Base-by-base conservation (phyloP, 2,797 vertebrate genomes). In the Poeciliopsis presidionis region DNA sequence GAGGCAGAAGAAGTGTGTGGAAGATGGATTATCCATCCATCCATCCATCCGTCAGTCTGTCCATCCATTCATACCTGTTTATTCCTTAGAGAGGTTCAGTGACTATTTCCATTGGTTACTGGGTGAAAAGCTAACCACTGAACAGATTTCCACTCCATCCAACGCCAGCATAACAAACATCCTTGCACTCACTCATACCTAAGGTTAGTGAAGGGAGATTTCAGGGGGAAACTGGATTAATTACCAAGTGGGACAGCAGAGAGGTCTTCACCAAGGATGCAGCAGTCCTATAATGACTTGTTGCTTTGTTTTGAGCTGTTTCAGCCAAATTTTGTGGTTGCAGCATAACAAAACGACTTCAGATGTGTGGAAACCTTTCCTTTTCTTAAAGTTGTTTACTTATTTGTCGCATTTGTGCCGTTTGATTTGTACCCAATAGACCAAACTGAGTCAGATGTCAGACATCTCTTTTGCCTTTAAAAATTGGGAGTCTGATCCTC, bases 401-500 rank as follows among this genome's bases (percentile, higher is more conserved):
- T 79, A 30, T 16, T 67, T 72, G 47, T 51, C 9, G n/a, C 51
- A 43, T 43, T 13, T 73, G 46, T 72, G 45, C 11, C 22, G 33
- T 57, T 69, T 69, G 65, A 11, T 43, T 69, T 69, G 12, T 69
- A 69, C 39, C n/a, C 36, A 75, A 57, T 67, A 5, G 74, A 45
- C 33, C 39, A 51, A n/a, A 47, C 47, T 67, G 9, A 22, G 5
- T 5, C 36, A 69, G 25, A 69, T 9, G 5, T 5, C 36, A 69
- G 25, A 69, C 20, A 0, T 39, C 20, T 65, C 0, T 63, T 33
- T 63, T 18, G 61, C 51, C 51, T 5, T 33, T 18, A 14, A 6
- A 75, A 81, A 84, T 36, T 70, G 75, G 81, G 69, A 76, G 45
- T 41, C 30, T 72, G 36, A 74, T 77, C 83, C 69, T 76, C 2